Percentiles rank a stretch among this genome's conserved stretches.
Evolutionary conservation across 2,888 invertebrate genomes (phyloP).

Genomic region (Aquatica leii): DNA sequence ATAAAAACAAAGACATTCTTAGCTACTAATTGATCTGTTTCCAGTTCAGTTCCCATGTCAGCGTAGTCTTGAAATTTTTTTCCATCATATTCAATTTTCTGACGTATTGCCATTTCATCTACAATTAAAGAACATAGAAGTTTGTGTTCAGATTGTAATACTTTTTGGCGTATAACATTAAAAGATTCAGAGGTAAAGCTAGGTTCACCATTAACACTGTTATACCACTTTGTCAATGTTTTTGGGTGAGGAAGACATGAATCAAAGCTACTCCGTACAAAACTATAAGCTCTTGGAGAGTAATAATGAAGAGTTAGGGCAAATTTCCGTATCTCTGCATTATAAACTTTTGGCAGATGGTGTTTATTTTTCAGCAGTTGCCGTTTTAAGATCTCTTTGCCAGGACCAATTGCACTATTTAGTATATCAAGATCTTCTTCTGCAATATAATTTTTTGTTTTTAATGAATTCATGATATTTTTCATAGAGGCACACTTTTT

Average conservation of each 20-base stretch:
- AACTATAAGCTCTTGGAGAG: slow-evolving; percentile 49
- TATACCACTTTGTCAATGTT: slow-evolving; percentile 47
- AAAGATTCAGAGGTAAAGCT: slow-evolving; percentile 48
- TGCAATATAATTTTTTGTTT: too few species aligned
- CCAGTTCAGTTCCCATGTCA: slow-evolving; percentile 43
- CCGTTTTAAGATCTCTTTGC: too few species aligned
- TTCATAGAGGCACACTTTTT: too few species aligned
- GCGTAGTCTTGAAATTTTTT: slow-evolving; percentile 48
- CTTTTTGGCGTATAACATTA: slow-evolving; percentile 38
- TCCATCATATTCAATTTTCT: slow-evolving; percentile 49
- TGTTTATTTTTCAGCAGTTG: too few species aligned
- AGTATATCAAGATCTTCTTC: too few species aligned
- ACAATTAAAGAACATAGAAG: slow-evolving; percentile 38
- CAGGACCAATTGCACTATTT: too few species aligned
- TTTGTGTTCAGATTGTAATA: slow-evolving; percentile 19
- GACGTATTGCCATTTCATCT: slow-evolving; percentile 48
- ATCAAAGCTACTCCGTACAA: slow-evolving; percentile 48
- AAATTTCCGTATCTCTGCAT: slow-evolving; percentile 42
- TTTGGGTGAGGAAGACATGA: slow-evolving; percentile 44
- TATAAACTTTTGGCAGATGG: too few species aligned
- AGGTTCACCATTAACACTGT: slow-evolving; percentile 47
- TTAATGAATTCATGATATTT: too few species aligned
- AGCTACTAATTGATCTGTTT: slow-evolving; percentile 39
- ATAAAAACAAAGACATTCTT: slow-evolving; percentile 47
- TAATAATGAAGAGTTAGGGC: slow-evolving; percentile 50